Base-by-base conservation (phyloP, 1,140 invertebrate genomes). In the Bombus haemorrhoidalis region DNA sequence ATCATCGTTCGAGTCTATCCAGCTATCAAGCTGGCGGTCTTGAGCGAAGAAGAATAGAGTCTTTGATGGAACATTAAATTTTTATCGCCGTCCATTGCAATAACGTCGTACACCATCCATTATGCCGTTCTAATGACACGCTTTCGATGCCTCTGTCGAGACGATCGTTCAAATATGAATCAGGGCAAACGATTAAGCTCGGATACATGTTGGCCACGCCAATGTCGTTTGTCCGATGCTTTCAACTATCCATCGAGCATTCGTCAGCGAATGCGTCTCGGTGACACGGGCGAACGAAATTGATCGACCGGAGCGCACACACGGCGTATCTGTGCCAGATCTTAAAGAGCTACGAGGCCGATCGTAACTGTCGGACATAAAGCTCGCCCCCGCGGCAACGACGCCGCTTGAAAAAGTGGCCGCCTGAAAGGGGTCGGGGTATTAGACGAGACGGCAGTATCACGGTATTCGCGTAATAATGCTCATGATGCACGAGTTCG, bases 391-490 rank as follows among this genome's bases (percentile, higher is more conserved):
- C n/a, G 41, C 43, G 78, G 81, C 83, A 86, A 86, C 81, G 80
- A 77, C 76, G 85, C 43, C 80, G 62, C 10, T 62, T 78, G 80
- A 81, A 77, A 83, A 80, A 76, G 39, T 62, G 47, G 73, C 12
- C 64, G 59, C 13, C 28, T 43, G n/a, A 37, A 6, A 15, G 79
- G 82, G 43, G 82, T 79, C 10, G 59, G 82, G 39, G 82, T 79
- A 88, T 87, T 82, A 76, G 90, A 92, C 85, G 83, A 87, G 85
- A 72, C 83, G 86, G 89, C 89, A 83, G 91, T 93, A 94, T 93
- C 91, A 85, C 86, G 89, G 92, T 88, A 89, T 90, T 91, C 92
- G 92, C 92, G 94, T 93, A 94, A 94, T 95, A 94, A 94, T 91
- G 91, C 89, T 68, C 73, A 89, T 94, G 94, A 95, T 93, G 91